A percentile compares a stretch with the other conserved stretches of the same genome.
Evolutionary conservation across 1,140 invertebrate genomes (phyloP).

Genomic region (Augochlora pura): DNA sequence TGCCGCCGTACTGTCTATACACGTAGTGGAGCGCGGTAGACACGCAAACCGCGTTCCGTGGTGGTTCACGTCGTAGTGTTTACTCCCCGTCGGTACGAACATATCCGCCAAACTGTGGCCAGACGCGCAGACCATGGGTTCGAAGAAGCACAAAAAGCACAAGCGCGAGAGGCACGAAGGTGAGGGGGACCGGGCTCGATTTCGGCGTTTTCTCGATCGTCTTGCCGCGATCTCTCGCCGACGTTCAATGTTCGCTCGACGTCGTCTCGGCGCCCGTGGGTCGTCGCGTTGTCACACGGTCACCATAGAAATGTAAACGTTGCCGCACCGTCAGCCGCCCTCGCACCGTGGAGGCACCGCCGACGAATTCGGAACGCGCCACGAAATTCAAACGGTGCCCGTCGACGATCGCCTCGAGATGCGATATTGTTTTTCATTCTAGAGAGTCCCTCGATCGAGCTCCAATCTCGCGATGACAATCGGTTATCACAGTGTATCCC

Average conservation of each 20-base stretch:
- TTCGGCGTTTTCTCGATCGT: constrained; percentile 15
- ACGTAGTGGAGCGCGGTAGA: constrained; percentile 51
- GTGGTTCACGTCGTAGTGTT: constrained; percentile 25
- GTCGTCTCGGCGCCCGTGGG: neutral
- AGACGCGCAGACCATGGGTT: constrained; percentile 70
- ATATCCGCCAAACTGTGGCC: constrained; percentile 47
- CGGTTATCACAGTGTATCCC: constrained; percentile 11
- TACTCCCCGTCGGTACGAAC: constrained; percentile 29
- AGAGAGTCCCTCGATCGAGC: neutral
- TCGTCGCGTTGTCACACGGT: neutral
- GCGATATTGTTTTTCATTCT: constrained; percentile 22
- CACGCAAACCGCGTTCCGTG: constrained; percentile 39
- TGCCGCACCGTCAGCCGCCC: neutral
- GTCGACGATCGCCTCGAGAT: neutral
- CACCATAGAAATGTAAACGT: neutral
- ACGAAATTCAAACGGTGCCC: constrained; percentile 11
- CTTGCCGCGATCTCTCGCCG: constrained; percentile 11
- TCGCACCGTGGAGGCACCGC: neutral
- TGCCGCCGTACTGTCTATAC: constrained; percentile 46
- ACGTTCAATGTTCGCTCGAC: neutral
- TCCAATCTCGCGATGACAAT: neutral
- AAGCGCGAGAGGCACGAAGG: constrained; percentile 85
- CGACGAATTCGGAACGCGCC: neutral
- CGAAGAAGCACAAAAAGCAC: constrained; percentile 89
- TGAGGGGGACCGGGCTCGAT: constrained; percentile 65